Evolutionary conservation across 2,888 invertebrate genomes (phyloP).

Genomic region (Apodemia zela): DNA sequence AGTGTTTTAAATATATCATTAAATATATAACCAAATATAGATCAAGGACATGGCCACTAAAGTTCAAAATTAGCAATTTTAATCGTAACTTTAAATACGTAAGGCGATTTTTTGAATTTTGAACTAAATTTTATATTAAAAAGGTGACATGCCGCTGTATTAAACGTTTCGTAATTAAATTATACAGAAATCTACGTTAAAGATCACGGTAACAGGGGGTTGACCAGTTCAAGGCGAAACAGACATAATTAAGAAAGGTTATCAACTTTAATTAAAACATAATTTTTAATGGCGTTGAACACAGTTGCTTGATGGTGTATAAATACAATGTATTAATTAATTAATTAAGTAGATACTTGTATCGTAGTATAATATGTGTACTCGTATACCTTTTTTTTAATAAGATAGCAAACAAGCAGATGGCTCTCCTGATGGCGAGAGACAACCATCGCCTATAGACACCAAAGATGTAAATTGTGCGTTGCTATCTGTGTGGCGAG

Average conservation of each 20-base stretch:
- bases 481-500: too few relatives aligned
- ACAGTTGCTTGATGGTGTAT: neutral
- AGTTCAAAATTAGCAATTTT: conserved; percentile 12
- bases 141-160: neutral
- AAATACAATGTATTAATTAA: neutral
- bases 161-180: neutral
- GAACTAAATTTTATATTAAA: conserved; percentile 1
- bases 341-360: neutral
- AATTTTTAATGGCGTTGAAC: neutral
- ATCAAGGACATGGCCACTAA: neutral
- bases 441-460: too few relatives aligned
- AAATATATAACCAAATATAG: neutral
- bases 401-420: too few relatives aligned
- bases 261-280: conserved; percentile 6
- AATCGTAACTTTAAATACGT: neutral
- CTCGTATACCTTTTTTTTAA: too few relatives aligned
- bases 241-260: neutral
- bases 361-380: too few relatives aligned
- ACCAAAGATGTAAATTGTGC: too few relatives aligned
- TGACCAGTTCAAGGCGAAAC: neutral
- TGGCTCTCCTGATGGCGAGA: too few relatives aligned
- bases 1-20: too few relatives aligned
- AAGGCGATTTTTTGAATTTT: neutral
- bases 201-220: conserved; percentile 3
- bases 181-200: neutral